Conservation (phyloP, 2,113 vertebrate species). For the Equus quagga region DNA sequence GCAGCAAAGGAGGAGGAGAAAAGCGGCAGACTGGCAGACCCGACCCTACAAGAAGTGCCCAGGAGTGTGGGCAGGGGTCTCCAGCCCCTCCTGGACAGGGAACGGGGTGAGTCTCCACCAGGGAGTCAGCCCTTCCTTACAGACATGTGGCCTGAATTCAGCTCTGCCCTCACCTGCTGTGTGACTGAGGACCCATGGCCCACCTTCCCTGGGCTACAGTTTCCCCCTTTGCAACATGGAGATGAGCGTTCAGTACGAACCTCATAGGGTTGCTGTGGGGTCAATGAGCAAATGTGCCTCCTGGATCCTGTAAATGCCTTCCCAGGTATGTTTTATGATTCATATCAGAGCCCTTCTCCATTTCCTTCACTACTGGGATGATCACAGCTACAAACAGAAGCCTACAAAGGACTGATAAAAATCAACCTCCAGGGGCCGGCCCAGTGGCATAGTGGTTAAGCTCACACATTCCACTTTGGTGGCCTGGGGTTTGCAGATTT, state of each 20-base stretch:
- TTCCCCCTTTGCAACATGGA: not conserved
- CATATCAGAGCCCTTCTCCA: not conserved
- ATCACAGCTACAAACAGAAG: not conserved
- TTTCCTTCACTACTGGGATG: not conserved
- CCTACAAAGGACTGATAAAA: not conserved
- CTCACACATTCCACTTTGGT: too few species aligned
- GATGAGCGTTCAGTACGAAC: not conserved
- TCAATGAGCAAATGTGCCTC: not conserved
- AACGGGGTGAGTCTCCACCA: accelerated
- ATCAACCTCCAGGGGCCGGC: not conserved
- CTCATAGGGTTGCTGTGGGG: not conserved
- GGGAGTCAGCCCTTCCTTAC: not conserved
- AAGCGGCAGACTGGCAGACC: too few species aligned
- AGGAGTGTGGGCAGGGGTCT: accelerated
- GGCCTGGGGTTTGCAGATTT: too few species aligned
- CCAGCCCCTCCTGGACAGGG: not conserved
- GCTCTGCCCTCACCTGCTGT: not conserved
- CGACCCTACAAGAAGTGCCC: not conserved
- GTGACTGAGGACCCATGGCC: not conserved
- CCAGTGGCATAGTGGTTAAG: too few species aligned
- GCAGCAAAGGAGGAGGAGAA: not conserved
- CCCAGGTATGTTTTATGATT: too few species aligned
- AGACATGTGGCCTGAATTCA: accelerated
- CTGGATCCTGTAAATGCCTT: not conserved
- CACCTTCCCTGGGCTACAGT: not conserved